phyloP scores from a whole-genome alignment of 2,113 vertebrate genomes.

The Poecilia latipinna region DNA sequence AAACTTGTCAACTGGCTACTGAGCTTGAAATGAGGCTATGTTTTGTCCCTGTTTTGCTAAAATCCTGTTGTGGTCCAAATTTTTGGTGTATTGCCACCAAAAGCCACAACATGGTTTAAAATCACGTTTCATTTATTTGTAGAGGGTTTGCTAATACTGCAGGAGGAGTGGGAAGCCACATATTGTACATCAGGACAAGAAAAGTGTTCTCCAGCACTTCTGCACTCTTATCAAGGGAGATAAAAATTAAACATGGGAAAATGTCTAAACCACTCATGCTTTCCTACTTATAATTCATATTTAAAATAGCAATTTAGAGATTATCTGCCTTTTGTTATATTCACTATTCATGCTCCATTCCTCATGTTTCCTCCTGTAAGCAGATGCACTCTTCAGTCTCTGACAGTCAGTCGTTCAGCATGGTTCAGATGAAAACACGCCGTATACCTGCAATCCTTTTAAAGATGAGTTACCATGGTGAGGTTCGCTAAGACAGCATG shows the following conservation, averaged over 20 bases:
- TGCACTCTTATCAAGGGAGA: not conserved
- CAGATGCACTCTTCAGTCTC: slow-evolving; percentile 6
- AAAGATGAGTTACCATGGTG: slow-evolving; percentile 74
- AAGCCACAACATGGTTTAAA: too few relatives aligned
- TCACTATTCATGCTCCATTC: not conserved
- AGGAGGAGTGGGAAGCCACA: not conserved
- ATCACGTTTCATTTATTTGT: too few relatives aligned
- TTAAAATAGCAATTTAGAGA: not conserved
- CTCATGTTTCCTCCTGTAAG: not conserved
- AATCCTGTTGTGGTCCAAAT: too few relatives aligned
- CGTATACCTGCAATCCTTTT: slow-evolving; percentile 22
- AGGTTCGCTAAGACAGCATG: slow-evolving; percentile 38
- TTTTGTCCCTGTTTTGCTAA: too few relatives aligned
- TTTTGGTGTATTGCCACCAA: too few relatives aligned
- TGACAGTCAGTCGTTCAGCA: slow-evolving; percentile 14
- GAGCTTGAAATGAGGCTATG: too few relatives aligned
- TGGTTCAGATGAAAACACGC: slow-evolving; percentile 26
- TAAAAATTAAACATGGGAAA: not conserved
- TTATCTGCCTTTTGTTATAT: not conserved
- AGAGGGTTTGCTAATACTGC: not conserved
- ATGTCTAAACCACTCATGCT: not conserved
- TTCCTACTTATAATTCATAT: not conserved
- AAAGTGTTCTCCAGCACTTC: not conserved
- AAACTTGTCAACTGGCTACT: too few relatives aligned
- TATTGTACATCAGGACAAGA: not conserved